Evolutionary conservation across 2,113 vertebrate species (phyloP), one percentile per base, ranked within the genome.

Genomic region (Lipophrys pholis): DNA sequence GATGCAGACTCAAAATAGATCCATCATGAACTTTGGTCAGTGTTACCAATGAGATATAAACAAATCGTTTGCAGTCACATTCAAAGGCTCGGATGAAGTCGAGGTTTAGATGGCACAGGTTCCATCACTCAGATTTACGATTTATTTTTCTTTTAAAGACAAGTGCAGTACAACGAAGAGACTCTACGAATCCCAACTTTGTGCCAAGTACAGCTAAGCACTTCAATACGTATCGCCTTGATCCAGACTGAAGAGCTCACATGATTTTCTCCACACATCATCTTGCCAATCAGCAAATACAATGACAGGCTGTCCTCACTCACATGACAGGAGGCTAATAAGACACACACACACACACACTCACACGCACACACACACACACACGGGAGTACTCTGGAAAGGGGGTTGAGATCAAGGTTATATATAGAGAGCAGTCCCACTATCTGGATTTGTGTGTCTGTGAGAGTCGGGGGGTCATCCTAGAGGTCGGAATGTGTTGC

Each of bases 381-480:
- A 69, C 40, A 58, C 69, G 51, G 68, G 72, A 38, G 59, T 35
- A 60, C 52, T 42, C 39, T 82, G 85, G 83, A 90, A 82, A 83
- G 86, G 38, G 21, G 41, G 81, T 79, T 86, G 80, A 89, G 76
- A 86, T 89, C 86, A 89, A 72, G 76, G 87, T 91, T 91, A 90
- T 89, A 89, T 90, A 90, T 91, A 91, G 88, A 83, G 85, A 77
- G 69, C 69, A 69, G 83, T 82, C 84, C 75, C 88, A 83, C 86
- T 78, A 59, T 90, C 73, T 81, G 53, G 60, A 49, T 69, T 62
- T 58, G 68, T 45, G 55, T 48, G 70, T 48, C n/a, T 59, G 61
- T 17, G 75, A 12, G 64, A 61, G 80, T 69, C n/a, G 11, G 52
- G 61, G 61, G 69, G 68, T 69, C 40, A 21, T 36, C 11, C 11